phyloP scores from a whole-genome alignment of 2,888 invertebrate species.

The Ditylenchus weischeri region DNA sequence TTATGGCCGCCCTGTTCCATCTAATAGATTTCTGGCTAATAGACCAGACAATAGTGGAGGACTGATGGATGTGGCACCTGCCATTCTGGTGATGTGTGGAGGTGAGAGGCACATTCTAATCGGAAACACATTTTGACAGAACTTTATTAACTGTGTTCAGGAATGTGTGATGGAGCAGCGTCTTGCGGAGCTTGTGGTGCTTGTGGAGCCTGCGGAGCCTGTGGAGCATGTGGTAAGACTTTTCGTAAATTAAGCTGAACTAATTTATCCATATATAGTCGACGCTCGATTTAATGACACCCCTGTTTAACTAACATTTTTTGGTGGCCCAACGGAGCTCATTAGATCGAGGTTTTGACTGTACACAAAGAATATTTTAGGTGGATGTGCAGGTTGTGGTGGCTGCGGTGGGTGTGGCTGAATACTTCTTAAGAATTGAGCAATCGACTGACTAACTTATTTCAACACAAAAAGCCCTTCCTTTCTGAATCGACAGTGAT shows the following conservation, averaged over 20 bases:
- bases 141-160: no score
- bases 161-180: conserved; percentile 29
- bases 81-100: conserved; percentile 43
- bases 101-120: conserved; percentile 1
- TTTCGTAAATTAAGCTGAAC: no score
- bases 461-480: no score
- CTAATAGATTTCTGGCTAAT: conserved; percentile 37
- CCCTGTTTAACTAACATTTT: no score
- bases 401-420: conserved; percentile 39
- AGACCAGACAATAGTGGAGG: conserved; percentile 30
- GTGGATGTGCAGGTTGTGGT: conserved; percentile 38
- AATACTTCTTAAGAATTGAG: neutral
- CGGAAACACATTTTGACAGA: conserved; percentile 12
- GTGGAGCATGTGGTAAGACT: conserved; percentile 44
- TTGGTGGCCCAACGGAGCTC: no score
- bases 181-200: conserved; percentile 38
- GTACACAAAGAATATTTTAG: neutral
- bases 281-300: no score
- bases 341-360: no score
- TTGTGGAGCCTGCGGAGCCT: conserved; percentile 54
- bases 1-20: conserved; percentile 53
- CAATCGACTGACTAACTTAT: no score
- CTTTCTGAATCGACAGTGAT: no score
- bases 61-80: conserved; percentile 37
- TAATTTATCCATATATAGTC: no score